Evolutionary conservation across 2,113 vertebrate genomes (phyloP), one percentile per base, ranked within the genome.

Genomic region (Burhinus bistriatus): DNA sequence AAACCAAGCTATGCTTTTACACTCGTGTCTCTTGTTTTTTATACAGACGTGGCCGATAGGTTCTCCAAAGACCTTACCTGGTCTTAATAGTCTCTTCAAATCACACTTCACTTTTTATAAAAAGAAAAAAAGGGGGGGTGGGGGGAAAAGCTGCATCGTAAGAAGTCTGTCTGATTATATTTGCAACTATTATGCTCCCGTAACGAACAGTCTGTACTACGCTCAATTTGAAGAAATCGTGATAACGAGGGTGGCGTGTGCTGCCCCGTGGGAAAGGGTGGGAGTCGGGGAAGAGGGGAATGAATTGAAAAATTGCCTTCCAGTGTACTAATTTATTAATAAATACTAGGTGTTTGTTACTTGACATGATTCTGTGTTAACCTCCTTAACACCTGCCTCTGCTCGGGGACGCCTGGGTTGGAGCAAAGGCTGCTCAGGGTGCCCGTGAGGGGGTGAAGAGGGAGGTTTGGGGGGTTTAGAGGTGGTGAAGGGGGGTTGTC

Each of bases 251-350:
- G 89, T 90, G 85, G 93, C 17, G 1, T 47, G 66, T 88, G 90
- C 96, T 47, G 21, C 96, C 95, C 96, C 11, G 3, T 93, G 96
- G 89, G 95, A 86, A 89, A 59, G 90, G 94, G 90, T 96, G 95
- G 92, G 93, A 92, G 83, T 77, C 47, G 94, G 96, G 90, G 40
- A 54, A 94, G 88, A 94, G 89, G 97, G 96, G 47, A 93, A 92
- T 83, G 89, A 97, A 96, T 89, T 92, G 91, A 97, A 95, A 98
- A 97, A 97, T 98, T 98, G 98, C 98, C 98, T 98, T 98, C 98
- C 93, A 95, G 94, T 98, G 96, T 98, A 98, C 98, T 98, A 98
- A 98, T 98, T 98, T 98, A 98, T 98, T 98, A 98, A 98, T 98
- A 98, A 98, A 98, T 97, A 97, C 97, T 98, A 98, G 98, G 97